These are phyloP conservation scores for Zhuqinia jingwanae DNA, from an alignment of 2,888 invertebrate genomes.

Conservation along the genomic window DNA sequence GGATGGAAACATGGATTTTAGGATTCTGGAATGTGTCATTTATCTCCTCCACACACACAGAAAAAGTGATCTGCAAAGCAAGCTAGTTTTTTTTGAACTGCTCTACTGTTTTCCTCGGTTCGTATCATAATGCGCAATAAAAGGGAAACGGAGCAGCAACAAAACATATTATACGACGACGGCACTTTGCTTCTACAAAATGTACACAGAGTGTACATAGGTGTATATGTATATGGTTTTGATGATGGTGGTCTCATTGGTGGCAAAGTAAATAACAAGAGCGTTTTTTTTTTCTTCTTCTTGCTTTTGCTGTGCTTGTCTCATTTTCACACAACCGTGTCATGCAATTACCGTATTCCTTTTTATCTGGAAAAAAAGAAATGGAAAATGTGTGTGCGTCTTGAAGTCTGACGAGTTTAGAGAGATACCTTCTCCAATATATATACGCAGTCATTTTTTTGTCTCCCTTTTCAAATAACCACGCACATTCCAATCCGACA, in stretches of 20 bases:
- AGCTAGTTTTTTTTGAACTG: not conserved
- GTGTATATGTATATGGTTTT: not conserved
- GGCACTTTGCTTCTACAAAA: not conserved
- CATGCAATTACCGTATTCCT: conserved; percentile 60
- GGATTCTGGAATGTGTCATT: conserved; percentile 78
- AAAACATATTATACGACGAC: not conserved
- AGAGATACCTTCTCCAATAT: not conserved
- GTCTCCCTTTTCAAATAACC: conserved; percentile 1
- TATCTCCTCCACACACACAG: conserved; percentile 77
- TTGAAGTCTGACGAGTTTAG: too few species aligned
- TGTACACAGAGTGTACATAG: too few species aligned
- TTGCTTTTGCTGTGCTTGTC: conserved; percentile 18
- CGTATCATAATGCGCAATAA: conserved; percentile 33
- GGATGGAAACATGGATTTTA: conserved; percentile 77
- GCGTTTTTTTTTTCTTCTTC: too few species aligned
- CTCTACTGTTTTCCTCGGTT: conserved; percentile 42
- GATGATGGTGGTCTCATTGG: conserved; percentile 38
- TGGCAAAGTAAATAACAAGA: conserved; percentile 30
- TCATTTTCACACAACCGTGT: conserved; percentile 65
- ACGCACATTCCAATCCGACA: conserved; percentile 8
- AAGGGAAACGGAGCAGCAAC: conserved; percentile 36
- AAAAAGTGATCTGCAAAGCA: conserved; percentile 54
- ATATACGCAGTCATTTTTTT: not conserved
- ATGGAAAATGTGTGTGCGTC: too few species aligned
- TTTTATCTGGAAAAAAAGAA: not conserved